Percentiles rank a stretch among this genome's conserved stretches.
These are phyloP conservation scores for Eutolmus rufibarbis DNA, from an alignment of 2,888 invertebrate species.

Conservation along the genomic window DNA sequence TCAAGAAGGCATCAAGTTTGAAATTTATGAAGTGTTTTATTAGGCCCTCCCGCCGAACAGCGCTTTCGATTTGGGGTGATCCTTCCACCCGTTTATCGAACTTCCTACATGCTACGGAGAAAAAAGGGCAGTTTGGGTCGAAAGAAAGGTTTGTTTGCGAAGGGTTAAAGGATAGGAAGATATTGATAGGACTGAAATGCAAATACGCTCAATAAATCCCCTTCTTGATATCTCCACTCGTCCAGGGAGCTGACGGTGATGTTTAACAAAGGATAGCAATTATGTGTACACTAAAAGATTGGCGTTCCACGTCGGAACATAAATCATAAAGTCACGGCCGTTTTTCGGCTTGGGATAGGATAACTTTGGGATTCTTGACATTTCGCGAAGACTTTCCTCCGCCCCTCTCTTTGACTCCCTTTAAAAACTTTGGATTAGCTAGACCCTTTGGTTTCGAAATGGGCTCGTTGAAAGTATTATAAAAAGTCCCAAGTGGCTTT, in stretches of 20 bases:
- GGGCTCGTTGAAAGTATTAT: not conserved
- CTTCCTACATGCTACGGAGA: not conserved
- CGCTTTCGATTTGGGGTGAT: not conserved
- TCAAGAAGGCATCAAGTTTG: not conserved
- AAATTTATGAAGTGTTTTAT: slow-evolving; percentile 30
- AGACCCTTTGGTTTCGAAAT: not conserved
- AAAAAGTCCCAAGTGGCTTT: not conserved
- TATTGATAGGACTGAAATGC: slow-evolving; percentile 15
- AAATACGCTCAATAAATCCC: not conserved
- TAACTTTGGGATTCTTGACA: not conserved
- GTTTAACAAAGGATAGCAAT: not conserved
- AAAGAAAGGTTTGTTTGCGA: not conserved
- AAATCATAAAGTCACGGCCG: not conserved
- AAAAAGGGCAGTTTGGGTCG: not conserved
- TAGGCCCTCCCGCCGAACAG: not conserved
- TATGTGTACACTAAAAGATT: not conserved
- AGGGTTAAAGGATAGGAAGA: not conserved
- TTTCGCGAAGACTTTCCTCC: not conserved
- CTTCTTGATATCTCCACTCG: not conserved
- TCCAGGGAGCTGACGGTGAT: not conserved
- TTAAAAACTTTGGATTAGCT: not conserved
- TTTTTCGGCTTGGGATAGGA: not conserved
- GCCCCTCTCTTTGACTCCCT: not conserved
- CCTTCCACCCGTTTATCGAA: not conserved
- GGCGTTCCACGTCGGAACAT: not conserved